Percentiles rank a stretch among this genome's conserved stretches.
Conservation (phyloP, 2,797 vertebrate species). For the Coendou prehensilis region DNA sequence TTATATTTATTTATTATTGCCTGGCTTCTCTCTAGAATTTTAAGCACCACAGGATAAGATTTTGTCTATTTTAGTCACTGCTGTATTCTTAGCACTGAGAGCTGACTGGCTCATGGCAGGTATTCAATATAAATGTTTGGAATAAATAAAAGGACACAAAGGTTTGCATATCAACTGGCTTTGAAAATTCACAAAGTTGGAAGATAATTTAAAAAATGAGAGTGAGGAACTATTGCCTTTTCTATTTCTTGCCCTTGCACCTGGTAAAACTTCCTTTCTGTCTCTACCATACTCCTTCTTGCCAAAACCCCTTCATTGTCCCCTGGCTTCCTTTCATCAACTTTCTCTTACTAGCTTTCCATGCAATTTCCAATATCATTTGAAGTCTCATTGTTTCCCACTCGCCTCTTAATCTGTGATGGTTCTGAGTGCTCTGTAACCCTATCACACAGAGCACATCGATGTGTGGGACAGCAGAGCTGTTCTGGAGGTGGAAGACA, state of each 20-base stretch:
- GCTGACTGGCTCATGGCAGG: background rate
- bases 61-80: conserved; percentile 61
- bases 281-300: background rate
- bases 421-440: background rate
- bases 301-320: background rate
- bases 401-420: conserved; percentile 54
- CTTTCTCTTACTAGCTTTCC: conserved; percentile 57
- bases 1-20: conserved; percentile 47
- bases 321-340: conserved; percentile 62
- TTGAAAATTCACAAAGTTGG: conserved; percentile 55
- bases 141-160: conserved; percentile 71
- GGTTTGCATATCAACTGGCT: conserved; percentile 73
- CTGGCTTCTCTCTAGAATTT: conserved; percentile 34
- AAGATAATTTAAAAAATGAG: conserved; percentile 53
- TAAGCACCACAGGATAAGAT: background rate
- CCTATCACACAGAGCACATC: background rate
- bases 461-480: background rate
- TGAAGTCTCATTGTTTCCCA: conserved; percentile 68
- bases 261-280: background rate
- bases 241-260: background rate
- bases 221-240: background rate
- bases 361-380: conserved; percentile 66
- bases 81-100: conserved; percentile 32
- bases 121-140: conserved; percentile 60
- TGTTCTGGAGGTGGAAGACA: conserved; percentile 21